Conservation (phyloP, 2,113 vertebrate genomes). For the Phodopus roborovskii region DNA sequence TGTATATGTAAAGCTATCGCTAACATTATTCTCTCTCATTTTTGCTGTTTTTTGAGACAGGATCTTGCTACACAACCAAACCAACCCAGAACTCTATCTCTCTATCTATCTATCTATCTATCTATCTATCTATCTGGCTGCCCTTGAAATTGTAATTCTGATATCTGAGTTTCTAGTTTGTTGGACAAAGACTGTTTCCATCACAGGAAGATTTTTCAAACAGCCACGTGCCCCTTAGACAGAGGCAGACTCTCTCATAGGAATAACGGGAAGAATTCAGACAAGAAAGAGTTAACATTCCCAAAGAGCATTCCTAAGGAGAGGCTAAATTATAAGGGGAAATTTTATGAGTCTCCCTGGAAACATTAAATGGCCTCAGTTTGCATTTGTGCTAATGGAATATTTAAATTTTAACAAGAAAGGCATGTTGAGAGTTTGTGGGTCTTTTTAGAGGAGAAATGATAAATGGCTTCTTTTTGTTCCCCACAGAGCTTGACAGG, state of each 20-base stretch:
- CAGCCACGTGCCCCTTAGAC: not conserved
- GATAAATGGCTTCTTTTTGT: constrained; percentile 78
- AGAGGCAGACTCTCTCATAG: not conserved
- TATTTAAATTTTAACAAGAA: constrained; percentile 79
- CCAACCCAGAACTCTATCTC: not conserved
- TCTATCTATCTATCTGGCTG: too few relatives aligned
- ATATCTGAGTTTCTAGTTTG: not conserved
- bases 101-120: too few relatives aligned
- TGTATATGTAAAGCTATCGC: constrained; percentile 29
- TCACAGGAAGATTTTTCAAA: constrained; percentile 56
- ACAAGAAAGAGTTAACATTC: constrained; percentile 70
- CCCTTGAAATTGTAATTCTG: not conserved
- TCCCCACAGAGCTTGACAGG: constrained; percentile 73
- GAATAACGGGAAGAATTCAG: constrained; percentile 33
- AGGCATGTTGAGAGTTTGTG: constrained; percentile 69
- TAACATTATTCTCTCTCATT: not conserved
- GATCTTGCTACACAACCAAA: not conserved
- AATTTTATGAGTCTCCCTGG: constrained; percentile 65
- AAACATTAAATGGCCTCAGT: constrained; percentile 69
- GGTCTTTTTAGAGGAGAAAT: constrained; percentile 71
- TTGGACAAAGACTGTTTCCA: constrained; percentile 26
- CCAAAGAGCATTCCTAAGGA: constrained; percentile 68
- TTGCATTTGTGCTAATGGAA: constrained; percentile 73
- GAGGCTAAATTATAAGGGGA: constrained; percentile 67
- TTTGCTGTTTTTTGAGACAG: not conserved